Evolutionary conservation across 2,797 vertebrate genomes (phyloP).

Genomic region (Staurois parvus): DNA sequence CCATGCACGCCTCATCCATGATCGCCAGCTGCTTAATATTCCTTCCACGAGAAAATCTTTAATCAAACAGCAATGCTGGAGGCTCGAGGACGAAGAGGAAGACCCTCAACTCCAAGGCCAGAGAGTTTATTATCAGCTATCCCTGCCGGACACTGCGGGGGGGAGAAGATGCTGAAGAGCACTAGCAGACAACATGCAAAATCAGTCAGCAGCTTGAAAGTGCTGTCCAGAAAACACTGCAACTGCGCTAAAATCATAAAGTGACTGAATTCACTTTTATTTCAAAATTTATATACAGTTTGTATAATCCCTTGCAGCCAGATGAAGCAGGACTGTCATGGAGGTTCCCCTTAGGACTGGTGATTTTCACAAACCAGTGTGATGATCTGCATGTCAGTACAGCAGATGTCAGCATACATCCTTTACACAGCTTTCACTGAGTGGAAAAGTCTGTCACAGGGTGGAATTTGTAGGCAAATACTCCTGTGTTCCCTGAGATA

Average conservation of each 20-base stretch:
- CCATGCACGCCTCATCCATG: constrained; percentile 13
- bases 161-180: neutral
- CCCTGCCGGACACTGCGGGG: neutral
- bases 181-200: neutral
- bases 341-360: too few relatives aligned
- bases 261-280: neutral
- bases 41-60: constrained; percentile 24
- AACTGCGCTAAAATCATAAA: neutral
- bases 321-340: too few relatives aligned
- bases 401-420: too few relatives aligned
- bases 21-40: constrained; percentile 40
- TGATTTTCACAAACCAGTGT: too few relatives aligned
- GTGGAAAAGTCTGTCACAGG: too few relatives aligned
- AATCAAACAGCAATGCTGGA: constrained; percentile 40
- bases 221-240: neutral
- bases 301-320: too few relatives aligned
- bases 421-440: too few relatives aligned
- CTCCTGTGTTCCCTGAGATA: too few relatives aligned
- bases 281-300: neutral
- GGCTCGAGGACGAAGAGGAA: constrained; percentile 25
- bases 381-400: too few relatives aligned
- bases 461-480: too few relatives aligned
- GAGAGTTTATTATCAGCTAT: constrained; percentile 1
- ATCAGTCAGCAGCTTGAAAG: neutral
- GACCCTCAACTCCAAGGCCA: constrained; percentile 27